These are phyloP conservation scores for Neria commutata DNA, from an alignment of 2,888 invertebrate genomes.

Conservation along the genomic window DNA sequence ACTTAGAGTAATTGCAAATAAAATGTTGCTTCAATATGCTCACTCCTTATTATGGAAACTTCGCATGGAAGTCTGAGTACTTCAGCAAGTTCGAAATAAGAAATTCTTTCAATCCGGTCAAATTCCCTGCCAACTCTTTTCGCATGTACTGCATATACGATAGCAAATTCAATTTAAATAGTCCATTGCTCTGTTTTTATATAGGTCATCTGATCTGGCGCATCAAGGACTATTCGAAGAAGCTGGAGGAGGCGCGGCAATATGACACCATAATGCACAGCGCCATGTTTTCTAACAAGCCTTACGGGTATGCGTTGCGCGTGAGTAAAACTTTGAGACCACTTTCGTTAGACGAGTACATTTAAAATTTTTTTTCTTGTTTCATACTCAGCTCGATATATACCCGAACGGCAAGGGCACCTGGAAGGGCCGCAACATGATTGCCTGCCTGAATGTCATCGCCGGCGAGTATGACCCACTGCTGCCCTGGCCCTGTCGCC, in stretches of 20 bases:
- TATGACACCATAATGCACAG: constrained; percentile 70
- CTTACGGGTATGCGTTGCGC: constrained; percentile 77
- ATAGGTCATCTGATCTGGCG: constrained; percentile 72
- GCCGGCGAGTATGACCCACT: constrained; percentile 75
- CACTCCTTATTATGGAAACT: neutral
- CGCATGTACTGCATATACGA: no score
- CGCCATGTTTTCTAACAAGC: constrained; percentile 72
- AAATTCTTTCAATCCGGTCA: no score
- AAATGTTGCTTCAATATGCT: neutral
- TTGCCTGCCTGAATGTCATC: constrained; percentile 72
- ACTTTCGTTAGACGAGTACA: neutral
- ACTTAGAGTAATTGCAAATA: neutral
- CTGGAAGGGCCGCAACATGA: constrained; percentile 76
- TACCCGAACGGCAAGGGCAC: constrained; percentile 77
- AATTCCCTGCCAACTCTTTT: no score
- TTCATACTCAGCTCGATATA: constrained; percentile 66
- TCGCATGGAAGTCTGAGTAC: no score
- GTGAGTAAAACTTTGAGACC: constrained; percentile 59
- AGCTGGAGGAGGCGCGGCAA: constrained; percentile 72
- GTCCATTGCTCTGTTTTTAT: constrained; percentile 4
- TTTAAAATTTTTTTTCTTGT: neutral
- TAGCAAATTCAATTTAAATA: no score
- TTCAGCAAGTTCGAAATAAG: no score
- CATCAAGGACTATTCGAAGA: constrained; percentile 69
- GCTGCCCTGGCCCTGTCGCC: constrained; percentile 75